A percentile compares a stretch with the other conserved stretches of the same genome.
Evolutionary conservation across 2,113 vertebrate genomes (phyloP).

Genomic region (Aleadryas rufinucha): DNA sequence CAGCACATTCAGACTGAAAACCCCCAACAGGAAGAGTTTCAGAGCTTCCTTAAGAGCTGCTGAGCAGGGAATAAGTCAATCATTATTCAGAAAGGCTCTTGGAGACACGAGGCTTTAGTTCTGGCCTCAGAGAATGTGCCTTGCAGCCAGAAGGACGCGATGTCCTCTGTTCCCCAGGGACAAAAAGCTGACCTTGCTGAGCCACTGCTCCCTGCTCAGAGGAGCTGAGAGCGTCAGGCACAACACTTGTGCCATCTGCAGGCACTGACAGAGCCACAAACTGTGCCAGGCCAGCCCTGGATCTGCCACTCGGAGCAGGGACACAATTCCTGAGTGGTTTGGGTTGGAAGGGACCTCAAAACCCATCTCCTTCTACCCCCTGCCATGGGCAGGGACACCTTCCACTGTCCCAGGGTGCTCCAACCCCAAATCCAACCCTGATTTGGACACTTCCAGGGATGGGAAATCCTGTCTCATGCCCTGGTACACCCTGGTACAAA

Average conservation of each 20-base stretch:
- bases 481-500: neutral
- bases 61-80: neutral
- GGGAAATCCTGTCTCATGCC: neutral
- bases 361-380: neutral
- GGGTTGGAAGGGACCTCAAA: neutral
- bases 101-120: neutral
- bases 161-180: neutral
- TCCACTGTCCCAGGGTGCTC: neutral
- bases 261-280: neutral
- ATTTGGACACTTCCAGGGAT: neutral
- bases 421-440: neutral
- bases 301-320: neutral
- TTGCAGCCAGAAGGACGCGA: neutral
- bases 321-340: neutral
- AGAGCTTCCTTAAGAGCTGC: neutral
- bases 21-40: neutral
- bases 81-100: neutral
- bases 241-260: constrained; percentile 25
- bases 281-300: neutral
- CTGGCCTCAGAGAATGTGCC: neutral
- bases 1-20: neutral
- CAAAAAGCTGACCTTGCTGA: neutral
- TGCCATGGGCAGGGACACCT: neutral
- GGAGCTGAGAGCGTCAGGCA: neutral
- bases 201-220: neutral